Evolutionary conservation across 2,797 vertebrate genomes (phyloP).

Genomic region (Glyptemys insculpta): DNA sequence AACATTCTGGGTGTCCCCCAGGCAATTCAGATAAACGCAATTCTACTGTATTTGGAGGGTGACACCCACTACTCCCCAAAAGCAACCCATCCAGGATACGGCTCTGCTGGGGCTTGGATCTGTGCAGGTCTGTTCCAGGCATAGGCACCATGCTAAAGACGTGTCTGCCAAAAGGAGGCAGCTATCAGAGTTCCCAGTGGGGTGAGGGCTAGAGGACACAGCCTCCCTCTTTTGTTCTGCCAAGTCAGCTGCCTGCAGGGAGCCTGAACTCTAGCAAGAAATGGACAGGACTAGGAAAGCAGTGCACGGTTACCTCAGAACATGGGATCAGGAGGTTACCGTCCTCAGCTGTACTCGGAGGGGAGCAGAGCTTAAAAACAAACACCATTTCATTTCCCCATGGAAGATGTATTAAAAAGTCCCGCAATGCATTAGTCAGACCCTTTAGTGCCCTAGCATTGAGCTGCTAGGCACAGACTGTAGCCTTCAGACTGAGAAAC

Average conservation of each 20-base stretch:
- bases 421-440: fast-evolving
- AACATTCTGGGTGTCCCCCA: too few species aligned
- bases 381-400: background rate
- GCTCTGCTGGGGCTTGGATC: background rate
- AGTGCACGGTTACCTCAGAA: background rate
- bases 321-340: background rate
- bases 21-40: background rate
- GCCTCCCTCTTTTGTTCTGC: slow-evolving; percentile 40
- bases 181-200: fast-evolving
- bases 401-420: fast-evolving
- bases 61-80: background rate
- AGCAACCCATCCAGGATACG: background rate
- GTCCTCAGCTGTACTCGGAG: background rate
- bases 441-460: too few species aligned
- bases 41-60: background rate
- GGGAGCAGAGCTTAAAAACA: background rate
- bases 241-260: background rate
- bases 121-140: background rate
- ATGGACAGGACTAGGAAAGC: background rate
- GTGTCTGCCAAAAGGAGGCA: background rate
- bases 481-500: background rate
- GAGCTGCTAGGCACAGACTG: background rate
- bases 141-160: background rate
- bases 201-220: slow-evolving; percentile 2
- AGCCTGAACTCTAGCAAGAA: background rate